A percentile compares a stretch with the other conserved stretches of the same genome.
These are phyloP conservation scores for Acanthococcus lagerstroemiae DNA, from an alignment of 2,888 invertebrate genomes.

Conservation along the genomic window DNA sequence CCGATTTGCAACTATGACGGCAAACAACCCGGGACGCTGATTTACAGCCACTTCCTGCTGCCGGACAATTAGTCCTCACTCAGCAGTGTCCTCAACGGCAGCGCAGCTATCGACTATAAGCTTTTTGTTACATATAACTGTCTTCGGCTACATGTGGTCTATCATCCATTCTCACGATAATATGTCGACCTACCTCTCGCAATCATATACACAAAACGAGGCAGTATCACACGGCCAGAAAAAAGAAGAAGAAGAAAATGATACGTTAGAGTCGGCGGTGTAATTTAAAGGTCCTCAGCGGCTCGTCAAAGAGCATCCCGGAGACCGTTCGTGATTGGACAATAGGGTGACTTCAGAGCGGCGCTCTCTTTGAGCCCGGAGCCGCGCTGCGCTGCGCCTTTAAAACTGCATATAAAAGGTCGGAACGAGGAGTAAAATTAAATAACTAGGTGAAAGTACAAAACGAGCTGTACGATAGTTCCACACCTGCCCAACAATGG, in stretches of 20 bases:
- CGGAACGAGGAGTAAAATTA: background rate
- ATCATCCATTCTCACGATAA: background rate
- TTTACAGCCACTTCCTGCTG: too few relatives aligned
- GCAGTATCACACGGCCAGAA: constrained; percentile 7
- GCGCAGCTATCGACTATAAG: too few relatives aligned
- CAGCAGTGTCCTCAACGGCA: too few relatives aligned
- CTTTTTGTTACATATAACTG: too few relatives aligned
- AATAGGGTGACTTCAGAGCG: constrained; percentile 25
- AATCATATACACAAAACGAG: background rate
- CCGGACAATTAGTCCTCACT: too few relatives aligned
- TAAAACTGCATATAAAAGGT: constrained; percentile 7
- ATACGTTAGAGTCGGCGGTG: constrained; percentile 18
- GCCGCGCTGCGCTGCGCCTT: background rate
- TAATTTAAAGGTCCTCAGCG: constrained; percentile 6
- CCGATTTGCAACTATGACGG: too few relatives aligned
- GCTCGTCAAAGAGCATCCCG: constrained; percentile 17
- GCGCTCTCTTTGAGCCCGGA: constrained; percentile 11
- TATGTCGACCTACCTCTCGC: background rate
- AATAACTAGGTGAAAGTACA: constrained; percentile 12
- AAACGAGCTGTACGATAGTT: constrained; percentile 8
- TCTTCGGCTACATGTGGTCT: too few relatives aligned
- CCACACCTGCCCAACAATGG: constrained; percentile 21
- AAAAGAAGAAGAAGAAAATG: constrained; percentile 17
- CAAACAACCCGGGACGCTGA: too few relatives aligned
- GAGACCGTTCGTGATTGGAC: constrained; percentile 20